Conservation (phyloP, 2,888 invertebrate genomes). For the Aplocera efformata region DNA sequence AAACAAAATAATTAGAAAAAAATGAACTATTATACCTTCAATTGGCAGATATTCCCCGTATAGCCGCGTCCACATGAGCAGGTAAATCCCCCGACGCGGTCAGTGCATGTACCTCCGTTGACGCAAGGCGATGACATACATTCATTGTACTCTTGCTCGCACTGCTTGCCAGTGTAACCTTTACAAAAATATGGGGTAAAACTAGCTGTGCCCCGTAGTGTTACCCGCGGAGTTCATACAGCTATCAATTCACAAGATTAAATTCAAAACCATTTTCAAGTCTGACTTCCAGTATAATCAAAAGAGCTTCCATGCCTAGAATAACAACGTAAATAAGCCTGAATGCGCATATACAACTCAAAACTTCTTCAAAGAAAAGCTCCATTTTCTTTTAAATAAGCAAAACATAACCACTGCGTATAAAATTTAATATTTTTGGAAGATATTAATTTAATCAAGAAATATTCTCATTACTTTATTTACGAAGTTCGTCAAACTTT, state of each 20-base stretch:
- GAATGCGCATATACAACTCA: no score
- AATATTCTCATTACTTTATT: conserved; percentile 1
- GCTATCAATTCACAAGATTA: no score
- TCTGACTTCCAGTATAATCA: no score
- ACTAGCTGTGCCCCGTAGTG: no score
- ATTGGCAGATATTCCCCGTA: conserved; percentile 85
- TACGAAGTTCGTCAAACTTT: not conserved
- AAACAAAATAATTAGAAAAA: no score
- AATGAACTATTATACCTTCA: no score
- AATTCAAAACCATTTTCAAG: no score
- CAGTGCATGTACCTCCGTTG: conserved; percentile 87
- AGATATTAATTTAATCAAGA: not conserved
- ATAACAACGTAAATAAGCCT: no score
- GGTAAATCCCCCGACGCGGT: conserved; percentile 84
- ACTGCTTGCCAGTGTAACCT: conserved; percentile 86
- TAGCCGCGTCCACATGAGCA: conserved; percentile 86
- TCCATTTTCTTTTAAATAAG: not conserved
- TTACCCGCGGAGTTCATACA: no score
- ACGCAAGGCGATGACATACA: conserved; percentile 88
- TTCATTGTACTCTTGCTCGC: conserved; percentile 88
- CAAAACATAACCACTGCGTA: not conserved
- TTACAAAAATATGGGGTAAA: conserved; percentile 33
- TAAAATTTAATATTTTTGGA: not conserved
- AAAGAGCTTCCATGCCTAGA: no score
- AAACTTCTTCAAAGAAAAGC: not conserved